Evolutionary conservation across 2,797 vertebrate genomes (phyloP).

Genomic region (Danio choprae): DNA sequence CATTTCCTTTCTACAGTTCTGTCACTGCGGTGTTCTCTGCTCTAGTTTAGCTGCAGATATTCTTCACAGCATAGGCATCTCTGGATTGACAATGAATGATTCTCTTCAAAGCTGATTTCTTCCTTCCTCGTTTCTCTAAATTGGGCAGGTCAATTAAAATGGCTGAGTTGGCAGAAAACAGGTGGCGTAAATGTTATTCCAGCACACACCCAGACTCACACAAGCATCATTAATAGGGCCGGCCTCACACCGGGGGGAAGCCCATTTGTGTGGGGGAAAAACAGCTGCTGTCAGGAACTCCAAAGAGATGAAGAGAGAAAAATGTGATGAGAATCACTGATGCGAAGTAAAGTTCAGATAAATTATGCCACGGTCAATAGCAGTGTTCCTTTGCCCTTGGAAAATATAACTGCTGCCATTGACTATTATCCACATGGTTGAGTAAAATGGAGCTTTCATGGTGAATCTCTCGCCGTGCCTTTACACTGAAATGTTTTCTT

Average conservation of each 20-base stretch:
- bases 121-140: background rate
- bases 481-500: background rate
- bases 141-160: background rate
- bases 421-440: slow-evolving; percentile 48
- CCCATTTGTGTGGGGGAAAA: slow-evolving; percentile 32
- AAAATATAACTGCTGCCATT: slow-evolving; percentile 27
- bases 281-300: slow-evolving; percentile 17
- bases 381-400: slow-evolving; percentile 33
- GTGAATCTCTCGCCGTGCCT: slow-evolving; percentile 6
- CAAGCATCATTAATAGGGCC: slow-evolving; percentile 25
- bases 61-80: background rate
- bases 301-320: slow-evolving; percentile 16
- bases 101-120: slow-evolving; percentile 1
- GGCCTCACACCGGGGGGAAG: slow-evolving; percentile 9
- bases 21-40: slow-evolving; percentile 15
- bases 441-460: slow-evolving; percentile 36
- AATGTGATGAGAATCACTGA: slow-evolving; percentile 30
- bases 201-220: slow-evolving; percentile 2
- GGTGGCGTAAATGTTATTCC: background rate
- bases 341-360: slow-evolving; percentile 28
- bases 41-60: slow-evolving; percentile 22
- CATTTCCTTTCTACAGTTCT: background rate
- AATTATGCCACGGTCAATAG: slow-evolving; percentile 30
- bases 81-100: background rate
- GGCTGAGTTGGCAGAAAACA: background rate